phyloP scores from a whole-genome alignment of 2,113 vertebrate species.

The Saccopteryx leptura region DNA sequence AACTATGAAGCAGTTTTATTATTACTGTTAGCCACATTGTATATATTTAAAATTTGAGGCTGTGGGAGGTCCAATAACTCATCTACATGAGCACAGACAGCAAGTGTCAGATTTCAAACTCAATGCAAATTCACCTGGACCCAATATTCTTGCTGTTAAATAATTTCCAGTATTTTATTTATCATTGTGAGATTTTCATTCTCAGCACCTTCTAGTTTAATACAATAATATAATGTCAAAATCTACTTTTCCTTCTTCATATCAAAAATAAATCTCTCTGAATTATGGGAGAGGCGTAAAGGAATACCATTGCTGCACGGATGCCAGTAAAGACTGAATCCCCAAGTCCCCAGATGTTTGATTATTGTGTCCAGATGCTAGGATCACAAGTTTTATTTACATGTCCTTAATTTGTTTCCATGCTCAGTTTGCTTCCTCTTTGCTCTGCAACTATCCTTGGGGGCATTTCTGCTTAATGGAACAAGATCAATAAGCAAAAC shows the following conservation, averaged over 20 bases:
- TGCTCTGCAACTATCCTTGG: constrained; percentile 65
- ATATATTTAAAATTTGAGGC: constrained; percentile 60
- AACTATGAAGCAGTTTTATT: not conserved
- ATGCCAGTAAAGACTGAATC: constrained; percentile 21
- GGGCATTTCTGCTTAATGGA: constrained; percentile 66
- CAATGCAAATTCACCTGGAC: not conserved
- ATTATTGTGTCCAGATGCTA: constrained; percentile 72
- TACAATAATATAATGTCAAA: constrained; percentile 15
- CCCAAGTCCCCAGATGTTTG: constrained; percentile 51
- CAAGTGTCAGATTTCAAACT: not conserved
- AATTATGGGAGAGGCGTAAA: constrained; percentile 48
- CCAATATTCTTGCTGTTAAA: not conserved
- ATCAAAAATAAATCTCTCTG: constrained; percentile 36
- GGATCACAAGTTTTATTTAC: constrained; percentile 75
- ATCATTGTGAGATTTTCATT: constrained; percentile 37
- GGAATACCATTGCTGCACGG: constrained; percentile 10
- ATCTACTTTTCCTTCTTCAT: not conserved
- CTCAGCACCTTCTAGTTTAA: constrained; percentile 36
- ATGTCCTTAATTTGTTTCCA: constrained; percentile 70
- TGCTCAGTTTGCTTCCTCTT: constrained; percentile 57
- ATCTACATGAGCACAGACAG: constrained; percentile 57
- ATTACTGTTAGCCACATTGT: constrained; percentile 64
- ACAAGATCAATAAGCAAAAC: constrained; percentile 63
- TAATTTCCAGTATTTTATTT: not conserved
- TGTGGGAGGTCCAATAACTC: not conserved